Conservation (phyloP, 2,113 vertebrate species). For the Scytalopus superciliaris region DNA sequence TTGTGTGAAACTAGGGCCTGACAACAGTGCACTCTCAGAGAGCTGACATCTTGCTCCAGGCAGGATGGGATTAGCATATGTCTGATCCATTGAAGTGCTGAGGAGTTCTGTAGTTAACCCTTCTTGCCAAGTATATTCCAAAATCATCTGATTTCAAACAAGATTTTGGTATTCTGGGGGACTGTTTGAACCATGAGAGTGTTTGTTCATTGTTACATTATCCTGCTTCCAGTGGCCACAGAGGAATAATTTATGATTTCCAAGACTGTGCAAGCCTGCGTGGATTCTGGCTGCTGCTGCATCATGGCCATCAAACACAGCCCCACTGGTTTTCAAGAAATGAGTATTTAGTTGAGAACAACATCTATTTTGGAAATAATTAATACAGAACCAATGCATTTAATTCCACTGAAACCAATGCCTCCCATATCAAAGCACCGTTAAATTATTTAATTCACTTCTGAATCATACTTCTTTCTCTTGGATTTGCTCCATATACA, state of each 20-base stretch:
- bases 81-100: neutral
- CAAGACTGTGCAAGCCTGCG: neutral
- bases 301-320: neutral
- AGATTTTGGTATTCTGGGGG: neutral
- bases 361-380: neutral
- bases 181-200: neutral
- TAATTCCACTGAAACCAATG: constrained; percentile 4
- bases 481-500: constrained; percentile 1
- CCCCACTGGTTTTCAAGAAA: neutral
- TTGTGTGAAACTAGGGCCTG: neutral
- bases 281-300: neutral
- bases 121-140: neutral
- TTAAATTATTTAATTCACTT: constrained; percentile 18
- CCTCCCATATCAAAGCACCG: neutral
- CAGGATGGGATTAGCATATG: neutral
- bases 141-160: neutral
- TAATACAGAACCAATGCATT: neutral
- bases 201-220: neutral
- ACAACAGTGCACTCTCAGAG: neutral
- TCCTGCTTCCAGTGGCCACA: neutral
- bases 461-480: constrained; percentile 3
- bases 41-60: neutral
- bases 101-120: neutral
- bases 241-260: neutral
- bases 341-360: neutral